Percentiles rank a stretch among this genome's conserved stretches.
Conservation (phyloP, 2,113 vertebrate species). For the Scomber scombrus region DNA sequence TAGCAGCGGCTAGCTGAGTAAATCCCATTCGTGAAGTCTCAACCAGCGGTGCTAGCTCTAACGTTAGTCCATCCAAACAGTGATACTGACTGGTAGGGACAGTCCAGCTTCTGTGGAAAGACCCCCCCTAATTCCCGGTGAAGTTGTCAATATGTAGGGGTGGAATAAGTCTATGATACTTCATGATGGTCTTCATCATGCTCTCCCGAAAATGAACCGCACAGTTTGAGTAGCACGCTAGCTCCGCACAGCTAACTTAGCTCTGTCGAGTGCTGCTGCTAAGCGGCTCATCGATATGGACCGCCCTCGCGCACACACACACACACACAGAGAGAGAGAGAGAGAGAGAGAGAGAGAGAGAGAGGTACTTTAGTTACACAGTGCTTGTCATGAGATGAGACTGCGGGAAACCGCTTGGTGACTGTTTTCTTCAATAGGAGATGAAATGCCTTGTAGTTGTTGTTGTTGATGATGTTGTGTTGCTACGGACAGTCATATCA, state of each 20-base stretch:
- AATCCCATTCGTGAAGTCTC: constrained; percentile 70
- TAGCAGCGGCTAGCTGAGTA: constrained; percentile 71
- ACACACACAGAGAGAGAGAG: too few relatives aligned
- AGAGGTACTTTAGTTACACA: not conserved
- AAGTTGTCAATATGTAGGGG: constrained; percentile 34
- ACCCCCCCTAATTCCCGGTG: constrained; percentile 38
- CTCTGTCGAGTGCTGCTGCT: constrained; percentile 34
- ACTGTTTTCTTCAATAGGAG: not conserved
- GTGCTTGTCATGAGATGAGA: constrained; percentile 29
- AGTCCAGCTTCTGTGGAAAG: constrained; percentile 25
- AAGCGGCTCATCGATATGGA: constrained; percentile 62
- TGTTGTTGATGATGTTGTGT: not conserved
- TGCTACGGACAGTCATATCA: constrained; percentile 4
- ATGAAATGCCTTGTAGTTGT: not conserved
- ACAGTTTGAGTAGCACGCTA: constrained; percentile 62
- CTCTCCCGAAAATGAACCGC: constrained; percentile 51
- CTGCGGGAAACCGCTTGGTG: constrained; percentile 14
- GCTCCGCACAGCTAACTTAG: constrained; percentile 54
- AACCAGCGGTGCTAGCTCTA: constrained; percentile 54
- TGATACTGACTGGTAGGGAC: constrained; percentile 3
- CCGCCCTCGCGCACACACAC: constrained; percentile 62
- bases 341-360: too few relatives aligned
- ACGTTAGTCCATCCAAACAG: constrained; percentile 69
- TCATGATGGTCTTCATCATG: constrained; percentile 61
- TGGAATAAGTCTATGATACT: constrained; percentile 26